Percentiles rank a stretch among this genome's conserved stretches.
Evolutionary conservation across 2,113 vertebrate genomes (phyloP).

Genomic region (Syrmaticus mikado): DNA sequence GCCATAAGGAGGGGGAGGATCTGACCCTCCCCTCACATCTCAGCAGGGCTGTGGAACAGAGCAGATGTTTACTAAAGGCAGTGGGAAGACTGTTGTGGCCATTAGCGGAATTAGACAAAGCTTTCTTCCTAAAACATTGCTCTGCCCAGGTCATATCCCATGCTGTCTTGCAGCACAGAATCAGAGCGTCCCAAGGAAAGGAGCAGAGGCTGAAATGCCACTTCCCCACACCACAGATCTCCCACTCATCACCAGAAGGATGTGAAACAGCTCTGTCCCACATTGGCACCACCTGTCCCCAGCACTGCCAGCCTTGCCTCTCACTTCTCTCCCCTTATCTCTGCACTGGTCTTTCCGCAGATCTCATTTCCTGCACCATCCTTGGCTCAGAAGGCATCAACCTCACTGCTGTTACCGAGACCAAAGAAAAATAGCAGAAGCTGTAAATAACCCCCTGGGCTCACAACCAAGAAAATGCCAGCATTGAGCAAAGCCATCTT

Average conservation of each 20-base stretch:
- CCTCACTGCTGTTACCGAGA: fast-evolving
- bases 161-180: not conserved
- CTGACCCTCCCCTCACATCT: not conserved
- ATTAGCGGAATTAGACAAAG: not conserved
- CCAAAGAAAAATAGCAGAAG: not conserved
- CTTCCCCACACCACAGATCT: not conserved
- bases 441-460: slow-evolving; percentile 53
- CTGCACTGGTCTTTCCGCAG: not conserved
- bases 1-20: not conserved
- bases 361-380: not conserved
- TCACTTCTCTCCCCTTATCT: not conserved
- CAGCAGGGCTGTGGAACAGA: not conserved
- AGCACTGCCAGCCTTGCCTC: not conserved
- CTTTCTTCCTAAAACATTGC: not conserved
- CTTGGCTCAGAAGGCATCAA: not conserved
- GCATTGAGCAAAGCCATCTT: slow-evolving; percentile 38
- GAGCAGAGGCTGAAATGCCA: not conserved
- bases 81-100: not conserved
- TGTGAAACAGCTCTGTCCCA: not conserved
- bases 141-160: not conserved
- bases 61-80: not conserved
- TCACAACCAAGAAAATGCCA: slow-evolving; percentile 52
- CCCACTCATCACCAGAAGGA: not conserved
- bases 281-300: not conserved
- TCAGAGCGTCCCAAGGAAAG: not conserved